Evolutionary conservation across 2,797 vertebrate species (phyloP), one percentile per base, ranked within the genome.

Genomic region (Centroberyx gerrardi): DNA sequence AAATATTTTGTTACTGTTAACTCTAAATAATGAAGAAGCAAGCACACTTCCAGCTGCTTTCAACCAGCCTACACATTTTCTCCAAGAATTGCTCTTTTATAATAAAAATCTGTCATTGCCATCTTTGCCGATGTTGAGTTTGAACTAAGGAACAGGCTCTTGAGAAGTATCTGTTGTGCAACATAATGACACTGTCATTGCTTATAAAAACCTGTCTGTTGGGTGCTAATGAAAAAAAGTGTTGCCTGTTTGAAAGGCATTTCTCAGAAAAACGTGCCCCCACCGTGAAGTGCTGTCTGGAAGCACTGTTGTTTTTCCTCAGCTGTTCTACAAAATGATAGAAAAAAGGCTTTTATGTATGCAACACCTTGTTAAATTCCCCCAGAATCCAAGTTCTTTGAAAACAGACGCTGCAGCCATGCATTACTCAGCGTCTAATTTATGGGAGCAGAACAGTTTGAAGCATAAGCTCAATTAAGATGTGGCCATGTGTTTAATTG

Each of bases 321-420:
- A 38, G 62, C 52, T 71, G 56, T 75, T 84, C 59, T 61, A 60
- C 60, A 69, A 59, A 69, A 40, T 18, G 22, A 64, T 22, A 28
- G 51, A 72, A 71, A 85, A 78, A 73, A 62, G 71, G 38, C 65
- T 90, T 87, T 90, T 60, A 88, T 88, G 76, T 81, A 64, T 29
- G 58, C 62, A 85, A 82, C 91, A 90, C 88, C 89, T 94, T 91
- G 89, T 93, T 92, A 92, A 94, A 92, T 75, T 87, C 65, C 78
- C 78, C 67, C 86, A 88, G 86, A 90, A 88, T 83, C 36, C 7
- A 6, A 78, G 66, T 77, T 56, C 80, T 86, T 91, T 89, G 83
- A 88, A 91, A 89, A 78, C 86, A 92, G 87, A 84, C 75, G 31
- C 55, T 68, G 40, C 73, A 62, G 73, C 62, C 72, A 70, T 74